Conservation (phyloP, 2,113 vertebrate species). For the Eolophus roseicapilla region DNA sequence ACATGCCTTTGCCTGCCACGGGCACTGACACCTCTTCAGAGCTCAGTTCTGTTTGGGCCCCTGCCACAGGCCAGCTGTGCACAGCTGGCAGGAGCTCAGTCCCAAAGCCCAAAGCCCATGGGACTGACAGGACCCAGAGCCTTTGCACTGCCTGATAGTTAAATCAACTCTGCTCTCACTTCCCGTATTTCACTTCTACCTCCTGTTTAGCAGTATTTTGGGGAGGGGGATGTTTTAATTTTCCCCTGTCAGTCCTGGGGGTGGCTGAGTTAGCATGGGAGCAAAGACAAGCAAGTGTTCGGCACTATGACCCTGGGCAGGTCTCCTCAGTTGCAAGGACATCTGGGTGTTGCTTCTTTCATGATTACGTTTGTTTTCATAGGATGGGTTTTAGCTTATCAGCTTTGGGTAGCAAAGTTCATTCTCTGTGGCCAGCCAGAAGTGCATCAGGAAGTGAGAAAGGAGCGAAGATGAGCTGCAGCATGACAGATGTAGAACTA, state of each 20-base stretch:
- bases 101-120: background rate
- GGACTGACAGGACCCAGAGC: background rate
- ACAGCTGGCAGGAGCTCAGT: background rate
- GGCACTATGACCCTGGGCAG: slow-evolving; percentile 10
- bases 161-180: background rate
- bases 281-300: background rate
- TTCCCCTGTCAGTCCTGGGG: background rate
- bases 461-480: background rate
- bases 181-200: background rate
- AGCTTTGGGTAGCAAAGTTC: slow-evolving; percentile 48
- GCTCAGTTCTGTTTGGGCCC: background rate
- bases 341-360: background rate
- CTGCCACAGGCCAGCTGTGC: rapidly evolving
- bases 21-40: background rate
- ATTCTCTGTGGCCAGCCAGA: background rate
- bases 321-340: background rate
- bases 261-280: background rate
- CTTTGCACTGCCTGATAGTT: background rate
- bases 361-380: background rate
- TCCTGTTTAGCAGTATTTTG: background rate
- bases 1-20: background rate
- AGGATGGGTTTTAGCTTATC: slow-evolving; percentile 10
- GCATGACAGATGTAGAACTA: background rate
- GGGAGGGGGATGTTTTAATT: background rate
- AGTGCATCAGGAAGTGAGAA: slow-evolving; percentile 25